Evolutionary conservation across 2,113 vertebrate species (phyloP).

Genomic region (Pycnonotus jocosus): DNA sequence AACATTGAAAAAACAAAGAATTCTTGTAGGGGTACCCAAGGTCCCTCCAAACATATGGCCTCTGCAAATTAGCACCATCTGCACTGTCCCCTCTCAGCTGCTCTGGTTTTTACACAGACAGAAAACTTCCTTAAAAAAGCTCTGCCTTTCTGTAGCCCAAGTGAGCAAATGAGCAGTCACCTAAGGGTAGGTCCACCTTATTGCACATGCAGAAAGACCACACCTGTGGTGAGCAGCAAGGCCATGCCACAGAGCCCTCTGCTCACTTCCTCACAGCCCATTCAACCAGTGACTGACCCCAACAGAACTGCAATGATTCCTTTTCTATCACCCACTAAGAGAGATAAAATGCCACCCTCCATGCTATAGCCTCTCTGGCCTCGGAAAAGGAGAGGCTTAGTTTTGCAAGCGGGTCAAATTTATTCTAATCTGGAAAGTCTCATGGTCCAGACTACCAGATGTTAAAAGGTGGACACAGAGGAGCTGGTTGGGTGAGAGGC

Average conservation of each 20-base stretch:
- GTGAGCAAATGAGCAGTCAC: neutral
- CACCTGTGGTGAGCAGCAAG: neutral
- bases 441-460: neutral
- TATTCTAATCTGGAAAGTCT: neutral
- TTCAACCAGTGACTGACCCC: neutral
- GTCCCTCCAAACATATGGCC: conserved; percentile 11
- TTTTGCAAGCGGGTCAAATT: neutral
- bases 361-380: rapidly evolving
- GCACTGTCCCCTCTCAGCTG: neutral
- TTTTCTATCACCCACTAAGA: neutral
- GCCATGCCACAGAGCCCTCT: neutral
- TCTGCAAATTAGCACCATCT: conserved; percentile 38
- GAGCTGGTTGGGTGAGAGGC: neutral
- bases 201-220: neutral
- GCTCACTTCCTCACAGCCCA: rapidly evolving
- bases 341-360: neutral
- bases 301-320: neutral
- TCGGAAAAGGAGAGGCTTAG: neutral
- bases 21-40: neutral
- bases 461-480: neutral
- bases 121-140: neutral
- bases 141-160: neutral
- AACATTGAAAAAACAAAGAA: conserved; percentile 38
- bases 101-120: neutral
- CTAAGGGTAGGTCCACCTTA: neutral